Evolutionary conservation across 2,888 invertebrate genomes (phyloP), one percentile per base, ranked within the genome.

Genomic region (Geotrupes spiniger): DNA sequence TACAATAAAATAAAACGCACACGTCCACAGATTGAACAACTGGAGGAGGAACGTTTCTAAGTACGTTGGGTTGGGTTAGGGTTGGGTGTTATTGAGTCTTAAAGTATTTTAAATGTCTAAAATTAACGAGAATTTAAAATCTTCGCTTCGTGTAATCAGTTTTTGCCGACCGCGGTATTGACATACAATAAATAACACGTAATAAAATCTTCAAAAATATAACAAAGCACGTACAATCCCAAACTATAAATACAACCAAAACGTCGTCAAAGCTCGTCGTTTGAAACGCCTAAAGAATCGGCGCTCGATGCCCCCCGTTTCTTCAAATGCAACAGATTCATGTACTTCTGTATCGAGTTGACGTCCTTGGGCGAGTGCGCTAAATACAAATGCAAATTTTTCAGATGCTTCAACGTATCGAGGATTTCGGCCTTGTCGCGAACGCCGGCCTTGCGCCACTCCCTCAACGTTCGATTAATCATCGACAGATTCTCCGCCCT

Each of bases 401-500:
- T 62, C 36, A 73, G 56, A 27, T 66, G 60, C 52, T 66, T 68
- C 10, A 74, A 53, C 48, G 64, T 65, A 49, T 68, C 55, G 47
- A 73, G 45, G 27, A 69, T 49, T 27, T 58, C 54, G 21, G 62
- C 63, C 46, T 65, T 62, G 2, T 60, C 58, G 9, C 63, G 57
- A 17, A 57, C 55, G 28, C 63, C 62, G 2, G 66, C 63, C 47
- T 58, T 61, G 8, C 82, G 72, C 79, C 80, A 82, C 51, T 78
- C 75, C 52, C 74, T 75, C 11, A 82, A 71, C 36, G 78, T 78
- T 49, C 72, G 71, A 21, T 75, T 76, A 41, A 82, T 78, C 1
- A 78, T 57, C 2, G 74, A 69, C 2, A 75, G 70, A 8, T 77
- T 76, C 60, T 80, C 78, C 36, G 76, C 73, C 47, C 76, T 74